Conservation (phyloP, 2,797 vertebrate genomes). For the Psittacula derbiana region DNA sequence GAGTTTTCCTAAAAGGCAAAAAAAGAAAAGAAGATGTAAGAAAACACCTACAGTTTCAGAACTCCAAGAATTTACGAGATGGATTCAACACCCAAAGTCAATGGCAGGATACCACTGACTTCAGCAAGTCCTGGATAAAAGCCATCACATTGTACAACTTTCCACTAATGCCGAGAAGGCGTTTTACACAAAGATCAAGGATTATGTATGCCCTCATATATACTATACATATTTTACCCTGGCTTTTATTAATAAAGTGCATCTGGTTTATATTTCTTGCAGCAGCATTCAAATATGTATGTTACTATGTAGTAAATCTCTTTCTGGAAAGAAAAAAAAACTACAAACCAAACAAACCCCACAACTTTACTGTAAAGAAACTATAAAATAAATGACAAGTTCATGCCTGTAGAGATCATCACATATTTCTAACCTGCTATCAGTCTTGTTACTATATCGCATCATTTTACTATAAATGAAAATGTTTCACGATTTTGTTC, state of each 20-base stretch:
- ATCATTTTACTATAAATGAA: background rate
- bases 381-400: background rate
- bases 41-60: background rate
- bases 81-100: background rate
- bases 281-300: background rate
- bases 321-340: background rate
- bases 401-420: background rate
- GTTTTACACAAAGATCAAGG: background rate
- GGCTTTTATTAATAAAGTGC: background rate
- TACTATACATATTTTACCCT: background rate
- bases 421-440: background rate
- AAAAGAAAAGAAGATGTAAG: background rate
- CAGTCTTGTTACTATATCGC: background rate
- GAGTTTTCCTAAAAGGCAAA: constrained; percentile 81
- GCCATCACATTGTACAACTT: background rate
- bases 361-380: background rate
- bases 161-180: background rate
- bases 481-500: background rate
- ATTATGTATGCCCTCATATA: background rate
- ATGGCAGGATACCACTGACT: background rate
- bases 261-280: constrained; percentile 20
- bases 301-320: background rate
- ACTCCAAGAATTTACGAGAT: background rate
- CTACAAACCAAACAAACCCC: background rate
- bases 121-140: background rate